phyloP scores from a whole-genome alignment of 2,888 invertebrate genomes.

The Spodoptera exigua region DNA sequence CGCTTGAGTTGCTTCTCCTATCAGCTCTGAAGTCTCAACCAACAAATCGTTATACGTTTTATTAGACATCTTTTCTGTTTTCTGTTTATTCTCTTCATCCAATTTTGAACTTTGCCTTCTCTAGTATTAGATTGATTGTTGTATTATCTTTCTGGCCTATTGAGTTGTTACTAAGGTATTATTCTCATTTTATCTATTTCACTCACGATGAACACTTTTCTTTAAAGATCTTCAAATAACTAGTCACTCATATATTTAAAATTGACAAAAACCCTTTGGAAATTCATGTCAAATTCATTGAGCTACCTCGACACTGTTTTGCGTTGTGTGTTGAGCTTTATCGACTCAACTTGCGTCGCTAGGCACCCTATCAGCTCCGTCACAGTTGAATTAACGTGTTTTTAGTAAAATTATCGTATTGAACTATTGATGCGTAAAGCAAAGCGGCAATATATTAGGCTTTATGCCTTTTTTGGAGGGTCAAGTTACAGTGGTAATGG shows the following conservation, averaged over 20 bases:
- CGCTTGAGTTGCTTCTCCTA: slow-evolving; percentile 89
- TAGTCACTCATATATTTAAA: too few relatives aligned
- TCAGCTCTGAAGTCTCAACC: slow-evolving; percentile 87
- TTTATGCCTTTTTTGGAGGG: slow-evolving; percentile 32
- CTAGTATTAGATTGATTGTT: not conserved
- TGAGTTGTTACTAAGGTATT: too few relatives aligned
- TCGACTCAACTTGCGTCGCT: slow-evolving; percentile 70
- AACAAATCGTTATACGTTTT: slow-evolving; percentile 92
- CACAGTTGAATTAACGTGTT: slow-evolving; percentile 76
- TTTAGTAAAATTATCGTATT: slow-evolving; percentile 64
- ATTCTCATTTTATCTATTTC: too few relatives aligned
- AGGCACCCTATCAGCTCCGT: slow-evolving; percentile 73
- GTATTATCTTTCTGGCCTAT: too few relatives aligned
- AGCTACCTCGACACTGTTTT: slow-evolving; percentile 1
- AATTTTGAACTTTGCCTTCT: slow-evolving; percentile 19
- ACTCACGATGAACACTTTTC: too few relatives aligned
- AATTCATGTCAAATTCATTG: slow-evolving; percentile 12
- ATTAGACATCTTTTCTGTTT: slow-evolving; percentile 91
- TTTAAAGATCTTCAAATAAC: too few relatives aligned
- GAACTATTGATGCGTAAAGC: slow-evolving; percentile 59
- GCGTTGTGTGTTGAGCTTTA: slow-evolving; percentile 55
- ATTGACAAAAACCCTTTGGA: not conserved
- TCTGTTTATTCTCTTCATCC: not conserved
- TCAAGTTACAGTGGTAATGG: not conserved
- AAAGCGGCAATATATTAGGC: slow-evolving; percentile 49